Conservation (phyloP, 2,797 vertebrate genomes). For the Chiroxiphia lanceolata region DNA sequence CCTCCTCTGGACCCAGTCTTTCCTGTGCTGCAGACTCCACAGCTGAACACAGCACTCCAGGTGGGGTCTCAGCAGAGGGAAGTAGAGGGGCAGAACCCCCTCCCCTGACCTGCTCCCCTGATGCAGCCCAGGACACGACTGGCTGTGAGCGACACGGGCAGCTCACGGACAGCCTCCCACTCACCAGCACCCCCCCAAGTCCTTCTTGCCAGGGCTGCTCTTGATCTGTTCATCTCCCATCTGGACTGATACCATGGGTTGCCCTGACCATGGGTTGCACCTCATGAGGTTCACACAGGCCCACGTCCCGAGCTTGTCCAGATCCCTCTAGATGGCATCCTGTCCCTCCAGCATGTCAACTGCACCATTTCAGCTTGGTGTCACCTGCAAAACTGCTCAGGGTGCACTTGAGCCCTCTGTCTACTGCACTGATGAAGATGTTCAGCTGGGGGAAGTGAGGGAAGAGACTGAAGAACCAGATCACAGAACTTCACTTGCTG, state of each 20-base stretch:
- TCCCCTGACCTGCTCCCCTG: not conserved
- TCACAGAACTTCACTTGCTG: not conserved
- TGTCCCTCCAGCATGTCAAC: fast-evolving
- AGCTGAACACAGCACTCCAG: not conserved
- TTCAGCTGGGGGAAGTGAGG: not conserved
- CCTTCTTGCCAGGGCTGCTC: not conserved
- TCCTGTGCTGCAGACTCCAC: not conserved
- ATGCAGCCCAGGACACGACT: not conserved
- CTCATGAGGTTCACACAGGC: not conserved
- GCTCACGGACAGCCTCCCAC: not conserved
- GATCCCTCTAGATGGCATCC: not conserved
- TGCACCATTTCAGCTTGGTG: not conserved
- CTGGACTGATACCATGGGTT: not conserved
- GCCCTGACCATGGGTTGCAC: not conserved
- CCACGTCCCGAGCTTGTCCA: fast-evolving
- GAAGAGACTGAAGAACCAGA: not conserved
- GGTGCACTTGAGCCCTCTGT: fast-evolving
- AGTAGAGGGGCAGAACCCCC: not conserved
- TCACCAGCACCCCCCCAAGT: not conserved
- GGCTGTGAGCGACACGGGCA: not conserved
- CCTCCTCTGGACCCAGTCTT: not conserved
- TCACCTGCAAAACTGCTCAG: not conserved
- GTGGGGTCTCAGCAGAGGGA: too few species aligned
- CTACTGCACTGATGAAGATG: not conserved
- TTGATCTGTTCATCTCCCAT: not conserved